A percentile compares a stretch with the other conserved stretches of the same genome.
Evolutionary conservation across 2,113 vertebrate genomes (phyloP).

Genomic region (Cottus gobio): DNA sequence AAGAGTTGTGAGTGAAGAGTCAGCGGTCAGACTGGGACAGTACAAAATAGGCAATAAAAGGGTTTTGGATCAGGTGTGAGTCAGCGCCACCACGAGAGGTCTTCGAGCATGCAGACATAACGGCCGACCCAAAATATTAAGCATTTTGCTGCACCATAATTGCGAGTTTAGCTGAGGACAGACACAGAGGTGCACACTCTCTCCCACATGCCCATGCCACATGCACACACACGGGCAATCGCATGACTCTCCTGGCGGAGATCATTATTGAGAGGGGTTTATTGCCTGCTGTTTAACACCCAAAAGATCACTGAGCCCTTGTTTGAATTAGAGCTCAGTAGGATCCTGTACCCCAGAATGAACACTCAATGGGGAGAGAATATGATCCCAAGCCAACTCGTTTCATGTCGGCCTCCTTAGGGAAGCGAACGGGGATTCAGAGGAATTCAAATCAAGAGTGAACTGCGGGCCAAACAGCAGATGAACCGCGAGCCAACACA

Average conservation of each 20-base stretch:
- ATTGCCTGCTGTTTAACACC: constrained; percentile 1
- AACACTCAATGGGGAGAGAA: constrained; percentile 33
- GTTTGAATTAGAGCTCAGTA: constrained; percentile 21
- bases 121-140: neutral
- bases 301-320: constrained; percentile 2
- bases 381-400: neutral
- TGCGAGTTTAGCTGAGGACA: neutral
- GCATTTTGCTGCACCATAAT: neutral
- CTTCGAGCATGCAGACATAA: neutral
- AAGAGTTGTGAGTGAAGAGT: neutral
- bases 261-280: neutral
- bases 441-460: constrained; percentile 38
- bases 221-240: neutral
- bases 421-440: constrained; percentile 20
- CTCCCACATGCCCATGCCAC: neutral
- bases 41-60: neutral
- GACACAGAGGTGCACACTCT: neutral
- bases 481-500: constrained; percentile 30
- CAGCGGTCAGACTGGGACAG: neutral
- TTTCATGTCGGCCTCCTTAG: neutral
- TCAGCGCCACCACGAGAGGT: neutral
- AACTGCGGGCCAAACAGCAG: constrained; percentile 22
- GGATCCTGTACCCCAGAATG: constrained; percentile 25
- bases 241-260: neutral
- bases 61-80: neutral